These are phyloP conservation scores for Campoletis raptor DNA, from an alignment of 2,888 invertebrate genomes.

Conservation along the genomic window DNA sequence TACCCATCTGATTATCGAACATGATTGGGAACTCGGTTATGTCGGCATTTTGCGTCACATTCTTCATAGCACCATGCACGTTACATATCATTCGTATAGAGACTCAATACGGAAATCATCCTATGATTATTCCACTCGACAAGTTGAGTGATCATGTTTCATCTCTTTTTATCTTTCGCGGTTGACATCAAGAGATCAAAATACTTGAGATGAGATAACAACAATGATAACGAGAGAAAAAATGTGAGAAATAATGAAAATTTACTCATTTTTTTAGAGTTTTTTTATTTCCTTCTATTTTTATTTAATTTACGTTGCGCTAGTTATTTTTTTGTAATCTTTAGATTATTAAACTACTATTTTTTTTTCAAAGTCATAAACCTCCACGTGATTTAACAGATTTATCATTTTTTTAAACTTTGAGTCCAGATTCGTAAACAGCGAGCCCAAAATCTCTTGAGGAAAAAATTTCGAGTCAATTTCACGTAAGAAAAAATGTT, in stretches of 20 bases:
- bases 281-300: neutral
- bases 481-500: neutral
- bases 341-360: too few relatives aligned
- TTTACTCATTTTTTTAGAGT: neutral
- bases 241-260: neutral
- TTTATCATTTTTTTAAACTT: too few relatives aligned
- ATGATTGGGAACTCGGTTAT: conserved; percentile 32
- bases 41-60: conserved; percentile 11
- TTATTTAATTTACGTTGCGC: too few relatives aligned
- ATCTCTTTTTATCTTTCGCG: conserved; percentile 13
- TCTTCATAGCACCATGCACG: neutral
- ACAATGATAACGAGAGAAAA: neutral
- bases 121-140: conserved; percentile 43
- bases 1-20: conserved; percentile 52
- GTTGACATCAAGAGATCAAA: neutral
- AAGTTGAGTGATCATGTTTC: conserved; percentile 36
- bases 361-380: too few relatives aligned
- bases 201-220: neutral
- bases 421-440: too few relatives aligned
- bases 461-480: too few relatives aligned
- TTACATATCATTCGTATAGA: conserved; percentile 14
- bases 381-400: too few relatives aligned
- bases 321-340: neutral
- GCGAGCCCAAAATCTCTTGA: too few relatives aligned
- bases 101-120: conserved; percentile 24